Evolutionary conservation across 2,113 vertebrate genomes (phyloP).

Genomic region (Pao palembangensis): DNA sequence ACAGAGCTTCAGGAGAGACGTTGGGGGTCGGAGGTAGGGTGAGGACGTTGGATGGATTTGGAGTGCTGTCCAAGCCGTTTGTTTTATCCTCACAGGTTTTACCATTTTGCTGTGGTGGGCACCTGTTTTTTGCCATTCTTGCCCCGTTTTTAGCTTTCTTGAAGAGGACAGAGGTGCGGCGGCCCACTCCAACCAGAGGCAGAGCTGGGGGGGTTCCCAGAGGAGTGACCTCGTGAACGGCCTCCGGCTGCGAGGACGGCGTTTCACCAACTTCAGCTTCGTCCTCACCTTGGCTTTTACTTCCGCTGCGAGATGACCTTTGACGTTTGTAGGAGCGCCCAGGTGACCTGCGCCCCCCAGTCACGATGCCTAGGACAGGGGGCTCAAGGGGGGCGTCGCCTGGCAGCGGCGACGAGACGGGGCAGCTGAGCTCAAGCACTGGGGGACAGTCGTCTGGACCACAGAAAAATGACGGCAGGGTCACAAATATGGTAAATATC

Average conservation of each 20-base stretch:
- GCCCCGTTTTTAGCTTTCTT: slow-evolving; percentile 92
- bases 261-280: slow-evolving; percentile 68
- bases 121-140: slow-evolving; percentile 75
- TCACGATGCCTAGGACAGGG: slow-evolving; percentile 84
- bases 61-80: slow-evolving; percentile 55
- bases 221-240: slow-evolving; percentile 74
- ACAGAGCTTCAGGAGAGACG: slow-evolving; percentile 45
- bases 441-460: slow-evolving; percentile 84
- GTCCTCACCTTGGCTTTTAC: slow-evolving; percentile 74
- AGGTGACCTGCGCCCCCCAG: slow-evolving; percentile 78
- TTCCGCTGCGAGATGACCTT: slow-evolving; percentile 75
- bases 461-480: slow-evolving; percentile 3
- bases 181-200: slow-evolving; percentile 78
- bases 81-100: slow-evolving; percentile 63
- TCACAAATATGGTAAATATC: not conserved
- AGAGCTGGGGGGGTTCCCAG: slow-evolving; percentile 65
- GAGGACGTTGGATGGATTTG: slow-evolving; percentile 28
- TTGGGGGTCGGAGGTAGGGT: slow-evolving; percentile 46
- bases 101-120: slow-evolving; percentile 76
- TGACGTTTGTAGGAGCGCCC: slow-evolving; percentile 79
- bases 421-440: slow-evolving; percentile 87
- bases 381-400: slow-evolving; percentile 87
- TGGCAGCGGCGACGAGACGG: slow-evolving; percentile 84
- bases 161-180: slow-evolving; percentile 87
- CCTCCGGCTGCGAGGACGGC: slow-evolving; percentile 68